Conservation (phyloP, 2,113 vertebrate species). For the Megaleporinus macrocephalus region DNA sequence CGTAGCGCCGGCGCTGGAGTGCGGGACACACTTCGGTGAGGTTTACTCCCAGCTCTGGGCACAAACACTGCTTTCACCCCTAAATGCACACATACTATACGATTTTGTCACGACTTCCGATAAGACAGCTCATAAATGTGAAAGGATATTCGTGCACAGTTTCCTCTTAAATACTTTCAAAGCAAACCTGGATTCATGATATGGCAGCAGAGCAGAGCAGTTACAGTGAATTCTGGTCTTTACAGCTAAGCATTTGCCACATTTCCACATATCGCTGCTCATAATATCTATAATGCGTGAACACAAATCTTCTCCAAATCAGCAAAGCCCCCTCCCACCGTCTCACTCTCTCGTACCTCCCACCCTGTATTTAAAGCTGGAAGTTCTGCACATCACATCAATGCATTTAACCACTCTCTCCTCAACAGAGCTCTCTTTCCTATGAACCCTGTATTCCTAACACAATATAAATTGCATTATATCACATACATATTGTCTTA, state of each 20-base stretch:
- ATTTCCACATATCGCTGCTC: not conserved
- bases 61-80: not conserved
- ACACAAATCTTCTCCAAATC: constrained; percentile 6
- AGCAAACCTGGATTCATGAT: not conserved
- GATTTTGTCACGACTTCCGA: not conserved
- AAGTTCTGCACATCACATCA: not conserved
- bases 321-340: not conserved
- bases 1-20: not conserved
- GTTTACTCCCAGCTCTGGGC: not conserved
- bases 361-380: constrained; percentile 6
- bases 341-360: not conserved
- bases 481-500: no score
- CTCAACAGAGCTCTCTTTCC: not conserved
- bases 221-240: not conserved
- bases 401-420: not conserved
- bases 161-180: not conserved
- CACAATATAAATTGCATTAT: no score
- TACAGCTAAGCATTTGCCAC: not conserved
- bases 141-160: not conserved
- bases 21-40: not conserved
- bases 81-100: not conserved
- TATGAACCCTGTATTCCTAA: no score
- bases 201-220: not conserved
- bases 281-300: constrained; percentile 6
- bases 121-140: not conserved